Evolutionary conservation across 2,888 invertebrate genomes (phyloP), one percentile per base, ranked within the genome.

Genomic region (Aphrophora alni): DNA sequence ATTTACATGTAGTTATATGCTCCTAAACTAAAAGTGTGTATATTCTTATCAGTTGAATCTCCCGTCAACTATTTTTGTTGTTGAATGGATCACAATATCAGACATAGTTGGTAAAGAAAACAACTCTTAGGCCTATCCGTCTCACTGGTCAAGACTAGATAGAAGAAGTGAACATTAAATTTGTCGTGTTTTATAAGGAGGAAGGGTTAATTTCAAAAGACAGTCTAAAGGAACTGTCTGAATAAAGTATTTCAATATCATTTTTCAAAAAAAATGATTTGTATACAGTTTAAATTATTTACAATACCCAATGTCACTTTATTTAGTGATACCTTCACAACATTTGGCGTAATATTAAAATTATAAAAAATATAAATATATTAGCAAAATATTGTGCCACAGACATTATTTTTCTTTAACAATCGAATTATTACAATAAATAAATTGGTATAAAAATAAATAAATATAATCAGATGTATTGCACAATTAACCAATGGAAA

Each of bases 331-430:
- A 21, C 7, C 14, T 59, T 59, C 59, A 59, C 59, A 59, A 59
- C 21, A 21, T 59, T 21, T 21, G 21, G 59, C 59, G n/a, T 59
- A 59, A 59, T 21, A 59, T 59, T 59, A 21, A n/a, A 59, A 59
- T 59, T 59, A 59, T 59, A 59, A 59, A 59, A 33, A 59, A n/a
- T 59, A 59, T 59, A 59, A 59, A 59, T 59, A 59, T 59, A 59
- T 59, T 59, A 59, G 59, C 59, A 5, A 59, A 59, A 59, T 21
- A 59, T 21, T 59, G 59, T 59, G 59, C 8, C 8, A 59, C 59
- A 59, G 12, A 59, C 59, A 59, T 7, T 44, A 14, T 10, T 4
- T n/a, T 33, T 33, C 33, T 7, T 44, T 44, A 44, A 44, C 5
- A 21, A 14, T 21, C n/a, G 59, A 59, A 59, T 21, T 44, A 44